phyloP scores from a whole-genome alignment of 1,140 invertebrate genomes.

The Rhizoglyphus robini region DNA sequence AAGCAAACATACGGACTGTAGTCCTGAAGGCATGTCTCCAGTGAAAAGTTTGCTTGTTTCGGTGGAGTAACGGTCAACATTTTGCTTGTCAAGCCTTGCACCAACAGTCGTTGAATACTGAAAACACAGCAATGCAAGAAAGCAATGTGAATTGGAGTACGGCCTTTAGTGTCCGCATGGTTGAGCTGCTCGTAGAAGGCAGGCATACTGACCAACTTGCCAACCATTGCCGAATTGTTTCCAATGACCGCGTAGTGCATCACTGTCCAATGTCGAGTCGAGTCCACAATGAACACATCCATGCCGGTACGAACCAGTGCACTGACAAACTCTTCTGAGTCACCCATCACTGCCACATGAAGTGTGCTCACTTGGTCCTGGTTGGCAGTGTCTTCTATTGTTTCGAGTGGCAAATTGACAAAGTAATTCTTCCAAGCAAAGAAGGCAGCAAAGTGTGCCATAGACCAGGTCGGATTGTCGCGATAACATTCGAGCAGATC shows the following conservation, averaged over 20 bases:
- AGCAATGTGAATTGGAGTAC: neutral
- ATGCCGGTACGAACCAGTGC: neutral
- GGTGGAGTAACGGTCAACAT: neutral
- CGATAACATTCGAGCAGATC: neutral
- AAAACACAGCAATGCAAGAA: neutral
- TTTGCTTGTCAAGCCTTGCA: neutral
- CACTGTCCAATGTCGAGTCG: neutral
- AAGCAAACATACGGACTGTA: neutral
- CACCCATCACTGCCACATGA: neutral
- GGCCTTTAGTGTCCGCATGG: neutral
- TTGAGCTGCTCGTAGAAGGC: constrained; percentile 1
- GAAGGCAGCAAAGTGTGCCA: constrained; percentile 3
- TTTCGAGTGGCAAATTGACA: neutral
- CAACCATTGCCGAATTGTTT: neutral
- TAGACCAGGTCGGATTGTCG: neutral
- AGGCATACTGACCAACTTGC: neutral
- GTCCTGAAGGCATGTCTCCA: neutral
- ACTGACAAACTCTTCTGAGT: neutral
- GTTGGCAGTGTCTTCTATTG: neutral
- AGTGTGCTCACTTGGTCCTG: neutral
- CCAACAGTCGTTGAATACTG: neutral
- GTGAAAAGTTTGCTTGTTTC: neutral
- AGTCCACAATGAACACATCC: neutral
- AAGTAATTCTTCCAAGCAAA: neutral
- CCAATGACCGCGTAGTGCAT: constrained; percentile 7